Evolutionary conservation across 2,113 vertebrate genomes (phyloP).

Genomic region (Seriola rivoliana): DNA sequence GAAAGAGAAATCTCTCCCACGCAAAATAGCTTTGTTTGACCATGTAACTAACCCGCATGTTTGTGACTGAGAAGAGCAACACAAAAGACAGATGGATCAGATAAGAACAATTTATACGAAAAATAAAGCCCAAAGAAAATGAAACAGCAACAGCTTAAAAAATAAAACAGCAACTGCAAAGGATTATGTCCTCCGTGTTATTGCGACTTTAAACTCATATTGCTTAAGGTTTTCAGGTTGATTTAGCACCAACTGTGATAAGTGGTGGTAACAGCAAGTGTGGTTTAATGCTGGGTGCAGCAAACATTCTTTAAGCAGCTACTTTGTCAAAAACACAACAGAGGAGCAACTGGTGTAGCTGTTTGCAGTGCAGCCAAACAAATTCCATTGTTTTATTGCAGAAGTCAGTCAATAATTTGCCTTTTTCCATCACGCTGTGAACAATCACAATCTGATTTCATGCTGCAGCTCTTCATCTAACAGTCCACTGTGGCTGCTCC

Average conservation of each 20-base stretch:
- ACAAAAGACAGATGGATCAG: not conserved
- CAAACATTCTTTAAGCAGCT: not conserved
- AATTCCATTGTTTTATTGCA: not conserved
- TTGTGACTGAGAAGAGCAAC: not conserved
- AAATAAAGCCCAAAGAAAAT: not conserved
- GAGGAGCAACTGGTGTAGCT: not conserved
- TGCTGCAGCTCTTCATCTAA: not conserved
- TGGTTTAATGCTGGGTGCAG: not conserved
- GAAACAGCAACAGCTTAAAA: not conserved
- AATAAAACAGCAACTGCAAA: not conserved
- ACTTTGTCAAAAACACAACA: not conserved
- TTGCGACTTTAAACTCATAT: not conserved
- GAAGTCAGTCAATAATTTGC: not conserved
- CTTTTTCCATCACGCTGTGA: not conserved
- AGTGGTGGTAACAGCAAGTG: not conserved
- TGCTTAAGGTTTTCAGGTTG: not conserved
- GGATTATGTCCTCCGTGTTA: not conserved
- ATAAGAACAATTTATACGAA: not conserved
- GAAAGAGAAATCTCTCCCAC: not conserved
- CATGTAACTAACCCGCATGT: not conserved
- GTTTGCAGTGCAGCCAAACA: not conserved
- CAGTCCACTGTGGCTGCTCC: not conserved
- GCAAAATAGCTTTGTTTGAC: not conserved
- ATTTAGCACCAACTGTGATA: not conserved
- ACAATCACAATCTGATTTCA: not conserved